Evolutionary conservation across 2,888 invertebrate species (phyloP), one percentile per base, ranked within the genome.

Genomic region (Polydrusus cervinus): DNA sequence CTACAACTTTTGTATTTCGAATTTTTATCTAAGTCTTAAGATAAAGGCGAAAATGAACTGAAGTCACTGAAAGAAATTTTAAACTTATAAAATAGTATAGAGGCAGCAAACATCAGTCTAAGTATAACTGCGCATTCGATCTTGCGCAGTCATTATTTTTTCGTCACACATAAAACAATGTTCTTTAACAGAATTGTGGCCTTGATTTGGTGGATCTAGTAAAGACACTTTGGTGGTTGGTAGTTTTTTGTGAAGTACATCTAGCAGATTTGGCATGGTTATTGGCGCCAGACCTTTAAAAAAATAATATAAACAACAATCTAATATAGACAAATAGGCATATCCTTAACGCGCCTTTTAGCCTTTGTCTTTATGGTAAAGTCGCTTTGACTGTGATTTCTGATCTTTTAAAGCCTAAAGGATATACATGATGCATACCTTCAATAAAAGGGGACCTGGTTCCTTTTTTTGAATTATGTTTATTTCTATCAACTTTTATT

Each of bases 191-290:
- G 14, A 1, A 16, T 6, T 16, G 2, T 34, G 30, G 25, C 16
- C 11, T 60, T 16, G 18, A 34, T 14, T 55, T 1, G 6, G 30
- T 0, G 16, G 16, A 18, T 60, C 57, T 10, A 60, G 11, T 7
- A 62, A 30, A 45, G 45, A 47, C 20, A 65, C 65, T 14, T 65
- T 51, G 13, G 65, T 49, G 30, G 25, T 49, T 5, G 47, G 65
- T 65, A 65, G 49, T 16, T 20, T 65, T 18, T 65, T 65, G 14
- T 65, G 30, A 16, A 65, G 38, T 49, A 25, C 10, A 65, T 11
- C 14, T 30, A 65, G 8, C 16, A 65, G 16, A 6, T 65, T 65
- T 8, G 47, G 7, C 65, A 65, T 49, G 6, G 47, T 30, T 18
- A 65, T 38, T 10, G 65, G 65, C 3, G 65, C 65, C 16, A 65